Base-by-base conservation (phyloP, 2,888 invertebrate genomes). In the Spatulosminthurus flaviceps region DNA sequence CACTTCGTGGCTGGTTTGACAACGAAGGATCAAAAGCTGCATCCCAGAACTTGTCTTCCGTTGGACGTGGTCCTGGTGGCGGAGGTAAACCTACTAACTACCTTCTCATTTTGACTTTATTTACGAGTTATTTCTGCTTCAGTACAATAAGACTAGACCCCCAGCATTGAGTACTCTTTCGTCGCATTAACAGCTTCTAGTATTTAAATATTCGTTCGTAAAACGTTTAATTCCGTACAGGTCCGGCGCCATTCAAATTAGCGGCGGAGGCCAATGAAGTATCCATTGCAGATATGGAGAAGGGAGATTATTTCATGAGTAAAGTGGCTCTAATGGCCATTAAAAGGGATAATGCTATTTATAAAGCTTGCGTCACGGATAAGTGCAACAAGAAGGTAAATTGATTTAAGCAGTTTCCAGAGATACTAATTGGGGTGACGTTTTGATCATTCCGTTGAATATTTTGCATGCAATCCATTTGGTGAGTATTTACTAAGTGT, bases 1-100 rank as follows among this genome's bases (percentile, higher is more conserved):
- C 87, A 66, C 89, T 99, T 69, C 91, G 94, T 78, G 95, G 95
- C 41, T 99, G 99, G 99, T 98, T 92, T 87, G 95, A 95, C 87
- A 92, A 92, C 84, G 92, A 92, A 34, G 95, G 95, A 5, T 89
- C 89, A 5, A 88, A 90, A 42, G 89, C 90, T 86, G 91, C 92
- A 19, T 87, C 90, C 16, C 91, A 89, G 80, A 92, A 92, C 78
- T 86, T 87, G 24, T 90, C 86, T 84, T 84, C 83, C 29, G 86
- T 84, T 66, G 84, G 83, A 77, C 84, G 83, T 78, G 79, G 41
- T 7, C 28, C 2, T 16, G 73, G 72, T 19, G 76, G 71, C n/a
- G 64, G 42, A 22, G 79, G 79, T 79, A 26, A 69, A 7, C 1
- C 51, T 9, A 28, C n/a, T 7, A 9, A 64, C n/a, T n/a, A n/a